phyloP scores from a whole-genome alignment of 2,113 vertebrate genomes.

The Muscicapa adusta region DNA sequence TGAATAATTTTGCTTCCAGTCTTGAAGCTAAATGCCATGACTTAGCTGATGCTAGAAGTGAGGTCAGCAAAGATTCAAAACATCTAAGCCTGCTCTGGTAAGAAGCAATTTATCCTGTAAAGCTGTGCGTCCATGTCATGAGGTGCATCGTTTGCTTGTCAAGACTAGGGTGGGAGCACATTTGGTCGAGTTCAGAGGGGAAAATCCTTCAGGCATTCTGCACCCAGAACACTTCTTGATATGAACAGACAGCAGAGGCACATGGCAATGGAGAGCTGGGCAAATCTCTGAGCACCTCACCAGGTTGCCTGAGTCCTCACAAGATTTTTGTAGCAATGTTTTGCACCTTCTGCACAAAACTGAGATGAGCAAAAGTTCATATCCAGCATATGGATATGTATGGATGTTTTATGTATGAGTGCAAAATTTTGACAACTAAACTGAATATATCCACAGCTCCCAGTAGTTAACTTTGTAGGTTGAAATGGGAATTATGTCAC shows the following conservation, averaged over 20 bases:
- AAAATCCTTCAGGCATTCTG: background rate
- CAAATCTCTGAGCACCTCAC: background rate
- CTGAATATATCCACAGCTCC: background rate
- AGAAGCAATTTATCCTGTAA: background rate
- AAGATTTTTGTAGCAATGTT: background rate
- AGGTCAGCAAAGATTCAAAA: background rate
- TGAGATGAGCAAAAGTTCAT: background rate
- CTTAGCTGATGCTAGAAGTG: background rate
- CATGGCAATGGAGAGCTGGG: rapidly evolving
- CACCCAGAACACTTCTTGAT: background rate
- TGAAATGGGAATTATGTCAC: background rate
- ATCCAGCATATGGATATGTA: background rate
- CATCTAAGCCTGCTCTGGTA: background rate
- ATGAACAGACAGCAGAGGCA: background rate
- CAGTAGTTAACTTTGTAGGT: background rate
- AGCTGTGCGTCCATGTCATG: background rate
- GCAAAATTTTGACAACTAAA: background rate
- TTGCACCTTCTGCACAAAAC: background rate
- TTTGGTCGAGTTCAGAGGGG: background rate
- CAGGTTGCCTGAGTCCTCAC: background rate
- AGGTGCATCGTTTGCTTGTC: background rate
- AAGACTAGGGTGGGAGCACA: background rate
- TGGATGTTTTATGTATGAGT: background rate
- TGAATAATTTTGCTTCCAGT: background rate
- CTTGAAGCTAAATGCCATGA: background rate